Evolutionary conservation across 2,888 invertebrate species (phyloP).

Genomic region (Polia nebulosa): DNA sequence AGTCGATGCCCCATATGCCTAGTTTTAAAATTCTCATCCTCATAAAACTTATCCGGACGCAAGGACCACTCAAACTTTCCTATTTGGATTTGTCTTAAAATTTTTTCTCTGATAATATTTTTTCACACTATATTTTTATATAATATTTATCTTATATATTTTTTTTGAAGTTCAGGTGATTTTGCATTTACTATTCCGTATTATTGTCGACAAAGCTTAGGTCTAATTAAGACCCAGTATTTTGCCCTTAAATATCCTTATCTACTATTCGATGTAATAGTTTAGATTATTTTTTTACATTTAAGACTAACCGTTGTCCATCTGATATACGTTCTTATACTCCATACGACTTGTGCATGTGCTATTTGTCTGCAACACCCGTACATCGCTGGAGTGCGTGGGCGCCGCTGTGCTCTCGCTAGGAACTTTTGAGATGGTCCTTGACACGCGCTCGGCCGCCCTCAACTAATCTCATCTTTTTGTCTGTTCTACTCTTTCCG

Average conservation of each 20-base stretch:
- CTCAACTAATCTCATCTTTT: constrained; percentile 92
- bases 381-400: constrained; percentile 70
- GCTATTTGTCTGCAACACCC: constrained; percentile 83
- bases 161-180: constrained; percentile 76
- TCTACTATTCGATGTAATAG: constrained; percentile 88
- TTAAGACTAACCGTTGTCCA: constrained; percentile 84
- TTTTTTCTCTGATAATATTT: constrained; percentile 72
- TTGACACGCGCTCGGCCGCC: constrained; percentile 91
- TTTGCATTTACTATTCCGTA: constrained; percentile 77
- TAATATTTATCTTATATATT: constrained; percentile 74
- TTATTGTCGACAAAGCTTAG: constrained; percentile 82
- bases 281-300: constrained; percentile 82
- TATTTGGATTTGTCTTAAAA: constrained; percentile 82
- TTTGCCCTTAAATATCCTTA: constrained; percentile 80
- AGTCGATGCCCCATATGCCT: constrained; percentile 63
- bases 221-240: constrained; percentile 79
- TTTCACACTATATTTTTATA: constrained; percentile 71
- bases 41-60: constrained; percentile 86
- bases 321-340: constrained; percentile 77
- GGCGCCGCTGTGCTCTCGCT: constrained; percentile 77
- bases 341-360: constrained; percentile 84
- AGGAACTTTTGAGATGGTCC: constrained; percentile 99
- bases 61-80: constrained; percentile 96
- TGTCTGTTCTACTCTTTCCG: constrained; percentile 94
- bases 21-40: constrained; percentile 64